Evolutionary conservation across 1,140 invertebrate species (phyloP).

Genomic region (Conus betulinus): DNA sequence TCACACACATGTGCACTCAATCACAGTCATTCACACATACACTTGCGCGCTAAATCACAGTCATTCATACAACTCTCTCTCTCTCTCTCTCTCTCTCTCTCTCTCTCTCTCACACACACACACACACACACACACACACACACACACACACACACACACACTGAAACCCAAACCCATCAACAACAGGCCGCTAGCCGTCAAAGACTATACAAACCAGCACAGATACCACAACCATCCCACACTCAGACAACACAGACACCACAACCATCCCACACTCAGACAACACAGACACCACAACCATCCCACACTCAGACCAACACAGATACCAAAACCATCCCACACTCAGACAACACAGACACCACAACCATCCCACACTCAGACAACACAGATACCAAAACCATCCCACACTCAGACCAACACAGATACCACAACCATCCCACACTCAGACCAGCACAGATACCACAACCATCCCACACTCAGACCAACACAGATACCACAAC

Average conservation of each 20-base stretch:
- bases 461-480: not conserved
- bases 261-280: not conserved
- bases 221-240: not conserved
- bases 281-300: not conserved
- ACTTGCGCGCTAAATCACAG: too few species aligned
- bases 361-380: not conserved
- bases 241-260: not conserved
- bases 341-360: not conserved
- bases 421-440: not conserved
- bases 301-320: not conserved
- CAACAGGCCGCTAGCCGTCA: too few species aligned
- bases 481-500: not conserved
- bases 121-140: slow-evolving; percentile 15
- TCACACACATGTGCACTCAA: too few species aligned
- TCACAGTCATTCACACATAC: not conserved
- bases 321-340: not conserved
- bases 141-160: not conserved
- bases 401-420: not conserved
- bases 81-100: too few species aligned
- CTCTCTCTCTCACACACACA: slow-evolving; percentile 11
- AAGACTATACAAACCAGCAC: not conserved
- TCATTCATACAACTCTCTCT: too few species aligned
- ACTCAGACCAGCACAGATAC: not conserved
- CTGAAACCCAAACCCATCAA: not conserved
- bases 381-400: not conserved